Evolutionary conservation across 2,888 invertebrate genomes (phyloP), one percentile per base, ranked within the genome.

Genomic region (Campaea margaritaria): DNA sequence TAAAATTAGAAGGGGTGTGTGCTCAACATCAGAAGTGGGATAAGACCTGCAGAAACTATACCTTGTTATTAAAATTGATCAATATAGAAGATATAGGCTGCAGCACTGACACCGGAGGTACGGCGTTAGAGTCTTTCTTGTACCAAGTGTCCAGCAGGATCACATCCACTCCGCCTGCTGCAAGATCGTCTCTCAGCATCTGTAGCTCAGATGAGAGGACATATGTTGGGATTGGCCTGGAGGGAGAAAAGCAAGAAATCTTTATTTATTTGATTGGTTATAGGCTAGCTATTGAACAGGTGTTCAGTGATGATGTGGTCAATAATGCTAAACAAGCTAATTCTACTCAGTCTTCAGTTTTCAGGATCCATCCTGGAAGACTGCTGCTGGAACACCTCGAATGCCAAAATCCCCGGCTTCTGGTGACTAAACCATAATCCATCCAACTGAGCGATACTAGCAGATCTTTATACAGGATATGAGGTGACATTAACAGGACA

Each of bases 31-130:
- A n/a, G 36, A 2, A 1, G 1, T 9, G 4, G 34, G 2, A 8
- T n/a, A 38, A 38, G 11, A 38, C 2, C 4, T n/a, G 12, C 12
- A 44, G 9, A 0, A 43, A 21, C 1, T 80, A 12, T 41, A 97
- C 98, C 94, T 99, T 99, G 78, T 99, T 99, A 82, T 99, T 99
- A 79, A 99, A 99, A 88, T 99, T 99, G 64, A 98, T 96, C 41
- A 99, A 93, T 77, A 99, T 99, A 4, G 99, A 98, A 11, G 99
- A 99, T 75, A 99, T 99, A 0, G 99, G 99, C 81, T 99, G 99
- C 21, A 99, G 91, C 12, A 99, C 97, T 5, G 97, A 98, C 12
- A 98, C 96, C 0, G 98, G 96, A 0, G 99, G 99, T 0, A 99
- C 99, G 0, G 98, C 97, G 81, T 99, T 99, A 61, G 96, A 96